phyloP scores from a whole-genome alignment of 1,140 invertebrate genomes.

The Anthonomus grandis region DNA sequence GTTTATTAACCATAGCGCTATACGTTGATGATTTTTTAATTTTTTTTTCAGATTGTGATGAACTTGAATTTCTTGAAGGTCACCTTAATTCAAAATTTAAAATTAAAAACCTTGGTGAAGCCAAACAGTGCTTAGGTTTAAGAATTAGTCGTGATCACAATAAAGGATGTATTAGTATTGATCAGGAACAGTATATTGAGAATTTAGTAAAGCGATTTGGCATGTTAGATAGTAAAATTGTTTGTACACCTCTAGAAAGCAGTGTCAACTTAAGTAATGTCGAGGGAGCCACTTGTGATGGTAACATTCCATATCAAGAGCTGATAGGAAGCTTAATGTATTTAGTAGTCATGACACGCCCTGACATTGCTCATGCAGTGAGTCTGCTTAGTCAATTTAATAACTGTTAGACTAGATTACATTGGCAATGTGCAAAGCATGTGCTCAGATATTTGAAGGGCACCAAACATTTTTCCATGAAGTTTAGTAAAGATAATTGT shows the following conservation, averaged over 20 bases:
- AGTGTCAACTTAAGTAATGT: constrained; percentile 26
- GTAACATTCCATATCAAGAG: constrained; percentile 40
- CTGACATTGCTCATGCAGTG: constrained; percentile 51
- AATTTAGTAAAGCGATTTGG: constrained; percentile 22
- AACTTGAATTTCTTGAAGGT: constrained; percentile 23
- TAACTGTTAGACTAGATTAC: constrained; percentile 33
- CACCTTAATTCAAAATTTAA: constrained; percentile 30
- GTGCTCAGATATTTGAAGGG: constrained; percentile 49
- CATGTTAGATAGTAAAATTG: constrained; percentile 28
- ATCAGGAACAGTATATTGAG: constrained; percentile 33
- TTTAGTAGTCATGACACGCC: constrained; percentile 47
- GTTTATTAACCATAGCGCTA: constrained; percentile 31
- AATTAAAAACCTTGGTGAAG: constrained; percentile 36
- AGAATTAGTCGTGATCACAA: too few species aligned
- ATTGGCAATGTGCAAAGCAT: constrained; percentile 47
- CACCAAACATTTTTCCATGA: constrained; percentile 33
- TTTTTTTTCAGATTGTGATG: constrained; percentile 21
- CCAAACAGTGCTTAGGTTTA: constrained; percentile 37
- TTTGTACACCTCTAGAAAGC: constrained; percentile 25
- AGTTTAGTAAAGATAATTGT: constrained; percentile 18
- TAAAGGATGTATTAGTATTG: constrained; percentile 18
- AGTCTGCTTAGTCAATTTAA: constrained; percentile 46
- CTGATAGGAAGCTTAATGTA: constrained; percentile 49
- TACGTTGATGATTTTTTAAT: constrained; percentile 18
- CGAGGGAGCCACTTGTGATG: neutral